These are phyloP conservation scores for Neopipo cinnamomea DNA, from an alignment of 2,113 vertebrate genomes.

Conservation along the genomic window DNA sequence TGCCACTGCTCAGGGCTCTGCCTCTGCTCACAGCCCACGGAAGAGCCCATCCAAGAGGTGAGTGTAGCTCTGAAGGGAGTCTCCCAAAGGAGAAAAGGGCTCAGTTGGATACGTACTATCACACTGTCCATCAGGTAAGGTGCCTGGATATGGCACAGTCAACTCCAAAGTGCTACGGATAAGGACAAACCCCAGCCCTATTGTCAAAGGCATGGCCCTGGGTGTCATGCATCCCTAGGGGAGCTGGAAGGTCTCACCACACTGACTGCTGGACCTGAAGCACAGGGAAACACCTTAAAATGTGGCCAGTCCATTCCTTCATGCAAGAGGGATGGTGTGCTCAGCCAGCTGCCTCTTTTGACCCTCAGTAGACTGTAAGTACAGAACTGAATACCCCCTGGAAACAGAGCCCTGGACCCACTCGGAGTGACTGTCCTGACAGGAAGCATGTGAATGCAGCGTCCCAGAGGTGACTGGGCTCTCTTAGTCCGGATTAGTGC, in stretches of 20 bases:
- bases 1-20: not conserved
- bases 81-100: not conserved
- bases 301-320: not conserved
- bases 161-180: not conserved
- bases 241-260: not conserved
- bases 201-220: not conserved
- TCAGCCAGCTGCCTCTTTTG: not conserved
- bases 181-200: not conserved
- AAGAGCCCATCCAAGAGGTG: not conserved
- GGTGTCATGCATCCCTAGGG: not conserved
- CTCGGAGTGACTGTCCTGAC: accelerated
- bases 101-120: not conserved
- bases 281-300: not conserved
- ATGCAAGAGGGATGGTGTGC: not conserved
- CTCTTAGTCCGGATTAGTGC: accelerated
- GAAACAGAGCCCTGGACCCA: not conserved
- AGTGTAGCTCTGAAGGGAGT: not conserved
- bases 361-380: not conserved
- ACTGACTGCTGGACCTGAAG: not conserved
- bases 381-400: not conserved
- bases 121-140: not conserved
- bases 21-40: not conserved
- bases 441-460: accelerated
- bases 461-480: not conserved
- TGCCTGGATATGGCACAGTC: not conserved